Evolutionary conservation across 2,888 invertebrate genomes (phyloP), one percentile per base, ranked within the genome.

Genomic region (Napeogenes sylphis): DNA sequence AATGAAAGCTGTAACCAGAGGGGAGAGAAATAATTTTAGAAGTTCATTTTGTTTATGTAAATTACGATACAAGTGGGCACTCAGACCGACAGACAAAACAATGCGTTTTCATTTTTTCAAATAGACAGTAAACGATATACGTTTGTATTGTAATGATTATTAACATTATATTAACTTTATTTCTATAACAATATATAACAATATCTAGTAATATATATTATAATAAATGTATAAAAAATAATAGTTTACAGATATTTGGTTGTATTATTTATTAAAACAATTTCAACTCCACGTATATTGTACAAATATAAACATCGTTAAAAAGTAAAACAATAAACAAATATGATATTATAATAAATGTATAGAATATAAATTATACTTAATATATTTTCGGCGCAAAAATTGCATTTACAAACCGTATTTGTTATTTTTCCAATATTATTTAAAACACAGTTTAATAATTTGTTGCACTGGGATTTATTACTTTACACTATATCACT

Each of bases 1-100:
- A 85, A 85, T 71, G 82, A 77, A 75, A 77, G 75, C 80, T 81
- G 68, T 62, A 68, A 80, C 79, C 73, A 80, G 63, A 66, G 62
- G 63, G 74, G 74, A 70, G 65, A 65, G 59, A 68, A 70, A 71
- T 71, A 73, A 71, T 70, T 65, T 70, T 70, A 62, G 47, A 61
- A 61, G 21, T 67, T 63, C 61, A 55, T 59, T 61, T 65, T 55
- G 56, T 63, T 65, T 63, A 65, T 61, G 61, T 47, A 63, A 65
- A 67, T 62, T 45, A 59, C 57, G 58, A 55, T 42, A 30, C 55
- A 35, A 55, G 55, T 55, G 6, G 35, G 14, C 38, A 57, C 13
- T 56, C 53, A 56, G 45, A 10, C n/a, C 8, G 21, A 4, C 12
- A n/a, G 14, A 12, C 12, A 35, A 55, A 35, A 33, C 4, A 51